These are phyloP conservation scores for Papilio gigon DNA, from an alignment of 2,888 invertebrate genomes.

Conservation along the genomic window DNA sequence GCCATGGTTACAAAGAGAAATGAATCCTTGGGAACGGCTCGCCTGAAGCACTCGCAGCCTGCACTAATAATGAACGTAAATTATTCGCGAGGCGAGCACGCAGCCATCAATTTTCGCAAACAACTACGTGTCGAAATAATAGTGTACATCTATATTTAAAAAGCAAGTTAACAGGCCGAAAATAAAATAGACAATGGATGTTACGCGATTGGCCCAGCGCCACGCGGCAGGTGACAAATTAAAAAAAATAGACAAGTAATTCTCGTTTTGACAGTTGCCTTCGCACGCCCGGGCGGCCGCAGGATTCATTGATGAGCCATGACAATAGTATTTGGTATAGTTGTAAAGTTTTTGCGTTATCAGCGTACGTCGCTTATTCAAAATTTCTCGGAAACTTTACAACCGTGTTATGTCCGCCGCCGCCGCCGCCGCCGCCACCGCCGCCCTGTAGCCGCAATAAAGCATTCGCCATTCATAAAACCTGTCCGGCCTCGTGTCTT, in stretches of 20 bases:
- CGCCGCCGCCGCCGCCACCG: too few species aligned
- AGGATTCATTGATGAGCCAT: conserved; percentile 45
- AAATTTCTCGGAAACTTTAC: conserved; percentile 39
- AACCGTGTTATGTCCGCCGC: conserved; percentile 18
- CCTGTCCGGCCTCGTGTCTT: conserved; percentile 12
- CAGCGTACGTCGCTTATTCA: conserved; percentile 38
- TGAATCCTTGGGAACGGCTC: conserved; percentile 36
- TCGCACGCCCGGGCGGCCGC: conserved; percentile 39
- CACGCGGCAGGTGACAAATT: conserved; percentile 49
- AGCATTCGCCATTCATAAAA: conserved; percentile 35
- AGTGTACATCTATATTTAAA: conserved; percentile 47
- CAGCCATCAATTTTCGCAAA: conserved; percentile 39
- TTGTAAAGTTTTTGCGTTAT: conserved; percentile 39
- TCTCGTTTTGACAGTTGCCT: conserved; percentile 17
- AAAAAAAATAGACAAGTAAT: conserved; percentile 39
- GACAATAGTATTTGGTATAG: conserved; percentile 42
- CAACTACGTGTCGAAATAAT: conserved; percentile 49
- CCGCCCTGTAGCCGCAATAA: conserved; percentile 20
- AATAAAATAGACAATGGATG: conserved; percentile 49
- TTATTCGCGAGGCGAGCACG: conserved; percentile 36
- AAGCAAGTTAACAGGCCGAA: conserved; percentile 49
- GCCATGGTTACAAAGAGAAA: conserved; percentile 35
- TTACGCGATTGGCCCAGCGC: conserved; percentile 47
- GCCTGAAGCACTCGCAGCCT: conserved; percentile 31
- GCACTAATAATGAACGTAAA: conserved; percentile 38